phyloP scores from a whole-genome alignment of 1,140 invertebrate genomes.

The Protaetia brevitarsis region DNA sequence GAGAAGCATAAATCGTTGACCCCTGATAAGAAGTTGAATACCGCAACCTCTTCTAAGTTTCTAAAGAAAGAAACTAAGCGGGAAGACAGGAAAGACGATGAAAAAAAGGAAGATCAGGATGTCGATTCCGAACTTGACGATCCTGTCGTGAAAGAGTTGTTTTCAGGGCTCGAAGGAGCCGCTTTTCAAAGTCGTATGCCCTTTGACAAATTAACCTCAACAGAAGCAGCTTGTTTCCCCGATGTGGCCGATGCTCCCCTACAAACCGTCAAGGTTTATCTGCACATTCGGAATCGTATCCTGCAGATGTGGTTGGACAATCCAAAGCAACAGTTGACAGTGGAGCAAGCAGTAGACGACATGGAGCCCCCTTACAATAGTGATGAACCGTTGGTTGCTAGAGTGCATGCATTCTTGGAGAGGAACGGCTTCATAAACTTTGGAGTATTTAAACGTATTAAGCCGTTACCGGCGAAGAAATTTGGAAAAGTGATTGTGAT shows the following conservation, averaged over 20 bases:
- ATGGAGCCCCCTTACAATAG: slow-evolving; percentile 92
- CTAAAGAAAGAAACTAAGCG: slow-evolving; percentile 50
- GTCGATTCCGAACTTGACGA: slow-evolving; percentile 47
- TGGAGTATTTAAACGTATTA: slow-evolving; percentile 89
- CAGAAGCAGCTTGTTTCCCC: slow-evolving; percentile 90
- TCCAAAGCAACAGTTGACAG: slow-evolving; percentile 86
- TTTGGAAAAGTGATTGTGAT: slow-evolving; percentile 91
- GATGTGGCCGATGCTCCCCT: slow-evolving; percentile 80
- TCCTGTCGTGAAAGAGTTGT: slow-evolving; percentile 46
- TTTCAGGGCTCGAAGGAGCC: slow-evolving; percentile 79
- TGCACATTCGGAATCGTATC: slow-evolving; percentile 90
- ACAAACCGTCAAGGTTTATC: slow-evolving; percentile 84
- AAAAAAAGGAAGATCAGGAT: slow-evolving; percentile 55
- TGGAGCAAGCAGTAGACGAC: slow-evolving; percentile 75
- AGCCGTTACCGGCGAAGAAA: slow-evolving; percentile 73
- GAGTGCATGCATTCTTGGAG: slow-evolving; percentile 90
- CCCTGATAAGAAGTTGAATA: slow-evolving; percentile 46
- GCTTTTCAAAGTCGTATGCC: slow-evolving; percentile 91
- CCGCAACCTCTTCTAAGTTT: slow-evolving; percentile 46
- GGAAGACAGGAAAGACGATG: slow-evolving; percentile 51
- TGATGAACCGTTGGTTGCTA: slow-evolving; percentile 73
- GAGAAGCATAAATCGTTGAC: slow-evolving; percentile 59
- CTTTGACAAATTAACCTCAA: slow-evolving; percentile 91
- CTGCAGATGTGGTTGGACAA: slow-evolving; percentile 97
- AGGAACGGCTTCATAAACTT: slow-evolving; percentile 98